Evolutionary conservation across 2,113 vertebrate species (phyloP).

Genomic region (Coptodon rendalli): DNA sequence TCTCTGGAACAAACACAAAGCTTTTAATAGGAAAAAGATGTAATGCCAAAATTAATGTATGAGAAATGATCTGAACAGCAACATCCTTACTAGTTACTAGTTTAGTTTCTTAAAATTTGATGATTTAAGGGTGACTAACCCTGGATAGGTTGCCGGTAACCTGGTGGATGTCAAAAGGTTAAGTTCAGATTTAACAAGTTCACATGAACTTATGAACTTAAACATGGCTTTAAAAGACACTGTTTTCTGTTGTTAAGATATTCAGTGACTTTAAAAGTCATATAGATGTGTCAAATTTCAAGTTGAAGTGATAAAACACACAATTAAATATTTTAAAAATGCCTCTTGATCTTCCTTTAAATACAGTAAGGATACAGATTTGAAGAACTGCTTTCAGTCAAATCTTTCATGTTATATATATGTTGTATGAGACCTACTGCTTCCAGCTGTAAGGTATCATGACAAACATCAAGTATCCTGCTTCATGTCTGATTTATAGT

Average conservation of each 20-base stretch:
- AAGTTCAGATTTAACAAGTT: neutral
- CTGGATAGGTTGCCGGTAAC: neutral
- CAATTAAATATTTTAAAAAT: neutral
- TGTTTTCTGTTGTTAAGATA: neutral
- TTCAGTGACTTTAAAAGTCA: neutral
- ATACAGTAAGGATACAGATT: neutral
- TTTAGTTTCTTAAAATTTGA: neutral
- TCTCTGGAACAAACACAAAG: neutral
- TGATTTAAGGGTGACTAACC: neutral
- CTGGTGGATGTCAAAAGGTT: neutral
- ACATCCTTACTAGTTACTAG: neutral
- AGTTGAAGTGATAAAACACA: neutral
- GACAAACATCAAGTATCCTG: neutral
- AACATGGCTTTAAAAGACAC: neutral
- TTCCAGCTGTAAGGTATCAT: neutral
- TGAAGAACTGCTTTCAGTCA: neutral
- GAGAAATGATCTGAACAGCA: rapidly evolving
- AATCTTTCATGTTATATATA: neutral
- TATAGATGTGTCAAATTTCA: neutral
- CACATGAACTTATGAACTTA: neutral
- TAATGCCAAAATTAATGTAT: neutral
- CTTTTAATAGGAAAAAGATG: neutral
- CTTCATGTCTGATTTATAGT: neutral
- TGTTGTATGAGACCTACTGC: neutral
- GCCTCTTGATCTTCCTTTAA: neutral